Conservation (phyloP, 2,888 invertebrate species). For the Pegoplata infirma region DNA sequence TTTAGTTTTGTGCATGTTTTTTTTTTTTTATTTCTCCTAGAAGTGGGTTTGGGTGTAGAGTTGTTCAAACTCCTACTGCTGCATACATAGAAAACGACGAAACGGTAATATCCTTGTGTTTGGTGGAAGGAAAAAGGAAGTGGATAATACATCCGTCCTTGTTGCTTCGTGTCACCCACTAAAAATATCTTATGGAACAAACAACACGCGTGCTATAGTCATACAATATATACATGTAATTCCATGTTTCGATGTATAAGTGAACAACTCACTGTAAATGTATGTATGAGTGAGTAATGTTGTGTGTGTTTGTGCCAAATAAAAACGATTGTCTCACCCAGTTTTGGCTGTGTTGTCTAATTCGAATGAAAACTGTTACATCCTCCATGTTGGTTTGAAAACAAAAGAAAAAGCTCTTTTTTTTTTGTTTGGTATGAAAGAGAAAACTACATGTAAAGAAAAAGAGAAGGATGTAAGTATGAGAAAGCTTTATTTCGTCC, state of each 20-base stretch:
- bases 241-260: slow-evolving; percentile 20
- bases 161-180: slow-evolving; percentile 79
- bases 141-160: slow-evolving; percentile 79
- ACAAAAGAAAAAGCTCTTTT: slow-evolving; percentile 53
- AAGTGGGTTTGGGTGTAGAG: slow-evolving; percentile 41
- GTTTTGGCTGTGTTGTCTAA: slow-evolving; percentile 56
- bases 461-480: slow-evolving; percentile 43
- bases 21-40: neutral
- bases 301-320: slow-evolving; percentile 1
- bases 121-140: slow-evolving; percentile 79
- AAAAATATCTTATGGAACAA: slow-evolving; percentile 66
- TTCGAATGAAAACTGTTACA: slow-evolving; percentile 74
- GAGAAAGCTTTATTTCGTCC: slow-evolving; percentile 47
- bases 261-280: neutral
- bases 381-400: slow-evolving; percentile 67
- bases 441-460: slow-evolving; percentile 36
- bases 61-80: slow-evolving; percentile 38
- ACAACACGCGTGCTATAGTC: slow-evolving; percentile 66
- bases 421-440: slow-evolving; percentile 40
- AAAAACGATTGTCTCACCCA: slow-evolving; percentile 60
- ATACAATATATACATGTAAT: slow-evolving; percentile 24
- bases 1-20: too few relatives aligned
- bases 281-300: neutral
- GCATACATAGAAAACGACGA: slow-evolving; percentile 70
- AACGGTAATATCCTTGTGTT: slow-evolving; percentile 79